phyloP scores from a whole-genome alignment of 2,113 vertebrate species.

The Myotis davidii region DNA sequence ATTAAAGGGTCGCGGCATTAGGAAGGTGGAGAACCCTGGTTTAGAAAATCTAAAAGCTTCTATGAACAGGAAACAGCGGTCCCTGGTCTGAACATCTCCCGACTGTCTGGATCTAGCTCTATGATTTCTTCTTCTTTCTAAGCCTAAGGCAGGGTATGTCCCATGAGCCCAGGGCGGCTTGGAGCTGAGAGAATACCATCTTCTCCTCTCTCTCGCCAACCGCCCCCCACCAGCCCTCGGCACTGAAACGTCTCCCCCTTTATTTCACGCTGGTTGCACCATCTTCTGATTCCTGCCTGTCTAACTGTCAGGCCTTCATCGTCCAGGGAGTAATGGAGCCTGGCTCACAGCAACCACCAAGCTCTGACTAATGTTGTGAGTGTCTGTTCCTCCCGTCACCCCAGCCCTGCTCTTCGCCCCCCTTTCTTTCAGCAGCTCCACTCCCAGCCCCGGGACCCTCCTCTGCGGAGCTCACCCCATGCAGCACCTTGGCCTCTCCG shows the following conservation, averaged over 20 bases:
- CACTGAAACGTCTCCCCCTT: no score
- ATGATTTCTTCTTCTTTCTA: background rate
- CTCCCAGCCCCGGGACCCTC: background rate
- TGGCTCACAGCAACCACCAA: no score
- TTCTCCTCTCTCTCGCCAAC: background rate
- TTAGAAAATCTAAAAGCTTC: background rate
- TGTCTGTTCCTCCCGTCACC: background rate
- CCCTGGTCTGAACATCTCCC: background rate
- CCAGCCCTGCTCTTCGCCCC: background rate
- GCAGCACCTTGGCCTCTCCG: background rate
- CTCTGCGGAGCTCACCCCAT: background rate
- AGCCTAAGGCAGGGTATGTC: background rate
- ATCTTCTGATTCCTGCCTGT: background rate
- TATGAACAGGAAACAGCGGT: background rate
- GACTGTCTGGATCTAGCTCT: background rate
- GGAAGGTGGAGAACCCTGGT: no score
- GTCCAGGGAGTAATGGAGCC: background rate
- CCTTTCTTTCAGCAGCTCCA: background rate
- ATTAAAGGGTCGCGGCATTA: no score
- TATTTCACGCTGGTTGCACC: background rate
- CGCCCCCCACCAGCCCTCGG: background rate
- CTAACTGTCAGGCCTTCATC: background rate
- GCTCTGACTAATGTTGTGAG: rapidly evolving
- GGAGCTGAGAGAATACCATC: background rate
- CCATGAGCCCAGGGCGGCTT: background rate